Conservation (phyloP, 1,140 invertebrate genomes). For the Eriosoma lanigerum region DNA sequence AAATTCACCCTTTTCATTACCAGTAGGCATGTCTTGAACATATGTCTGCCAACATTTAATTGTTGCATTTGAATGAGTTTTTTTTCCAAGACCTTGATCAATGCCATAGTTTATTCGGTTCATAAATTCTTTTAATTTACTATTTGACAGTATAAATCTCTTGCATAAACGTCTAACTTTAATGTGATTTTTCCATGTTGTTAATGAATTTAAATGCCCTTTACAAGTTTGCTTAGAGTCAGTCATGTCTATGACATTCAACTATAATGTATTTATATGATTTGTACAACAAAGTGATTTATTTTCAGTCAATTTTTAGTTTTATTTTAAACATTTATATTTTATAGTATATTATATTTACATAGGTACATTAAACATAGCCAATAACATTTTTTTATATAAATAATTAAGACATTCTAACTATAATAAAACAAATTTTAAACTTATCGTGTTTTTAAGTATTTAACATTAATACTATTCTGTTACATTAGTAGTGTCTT, state of each 20-base stretch:
- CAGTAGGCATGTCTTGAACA: constrained; percentile 69
- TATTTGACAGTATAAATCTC: not conserved
- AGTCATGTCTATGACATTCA: not conserved
- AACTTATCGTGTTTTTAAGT: too few relatives aligned
- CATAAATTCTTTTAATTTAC: constrained; percentile 10
- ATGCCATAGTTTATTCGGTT: constrained; percentile 73
- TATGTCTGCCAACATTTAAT: constrained; percentile 94
- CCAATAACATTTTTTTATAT: not conserved
- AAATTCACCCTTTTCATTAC: constrained; percentile 68
- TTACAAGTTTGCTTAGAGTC: not conserved
- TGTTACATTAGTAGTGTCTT: too few relatives aligned
- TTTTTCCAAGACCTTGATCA: constrained; percentile 73
- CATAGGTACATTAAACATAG: not conserved
- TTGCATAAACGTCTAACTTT: constrained; percentile 22
- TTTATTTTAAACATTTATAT: not conserved
- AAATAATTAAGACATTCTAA: too few relatives aligned
- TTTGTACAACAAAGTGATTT: not conserved
- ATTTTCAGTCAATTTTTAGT: not conserved
- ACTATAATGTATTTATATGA: not conserved
- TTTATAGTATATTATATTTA: too few relatives aligned
- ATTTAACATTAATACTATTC: too few relatives aligned
- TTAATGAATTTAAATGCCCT: not conserved
- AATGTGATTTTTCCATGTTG: constrained; percentile 2
- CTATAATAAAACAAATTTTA: too few relatives aligned
- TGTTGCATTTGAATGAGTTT: constrained; percentile 72